Evolutionary conservation across 1,140 invertebrate genomes (phyloP), one percentile per base, ranked within the genome.

Genomic region (Temnothorax nylanderi): DNA sequence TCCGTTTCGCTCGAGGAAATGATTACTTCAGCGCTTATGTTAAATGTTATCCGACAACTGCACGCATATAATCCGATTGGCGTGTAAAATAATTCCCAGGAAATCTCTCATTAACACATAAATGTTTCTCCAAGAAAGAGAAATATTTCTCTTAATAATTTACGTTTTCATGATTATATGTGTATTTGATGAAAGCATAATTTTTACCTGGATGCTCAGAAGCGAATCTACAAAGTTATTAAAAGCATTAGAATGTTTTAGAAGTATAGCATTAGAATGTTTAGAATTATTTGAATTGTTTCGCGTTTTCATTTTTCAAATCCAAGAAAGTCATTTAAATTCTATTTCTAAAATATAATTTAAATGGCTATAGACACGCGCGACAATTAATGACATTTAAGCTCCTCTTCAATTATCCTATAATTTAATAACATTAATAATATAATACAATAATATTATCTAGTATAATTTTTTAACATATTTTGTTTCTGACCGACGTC

Each of bases 21-120:
- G 18, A 60, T 81, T 56, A 81, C 65, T 71, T 56, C 21, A 69
- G 21, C 76, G 41, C 37, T 69, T 47, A 34, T 16, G 26, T 62
- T 81, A 71, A 81, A 26, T 41, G 64, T 71, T 71, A 71, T 47
- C 47, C 34, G 51, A 58, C 78, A 81, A 47, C 47, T n/a, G 49
- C 65, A 21, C 54, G 49, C 65, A 21, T 58, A 71, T 81, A 81
- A 81, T 71, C 49, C 34, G 41, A 78, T 51, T 16, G 44, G 6
- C 21, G 16, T 56, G 21, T n/a, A 44, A 58, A 71, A 56, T 21
- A 56, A 37, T 56, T 78, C 26, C 16, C 37, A n/a, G 49, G 56
- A 81, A 81, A 81, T 71, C 49, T 21, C 34, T 18, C 16, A 44
- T 44, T 71, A 58, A 81, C n/a, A 44, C 3, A n/a, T 18, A 44